Evolutionary conservation across 2,113 vertebrate genomes (phyloP).

Genomic region (Cheirogaleus medius): DNA sequence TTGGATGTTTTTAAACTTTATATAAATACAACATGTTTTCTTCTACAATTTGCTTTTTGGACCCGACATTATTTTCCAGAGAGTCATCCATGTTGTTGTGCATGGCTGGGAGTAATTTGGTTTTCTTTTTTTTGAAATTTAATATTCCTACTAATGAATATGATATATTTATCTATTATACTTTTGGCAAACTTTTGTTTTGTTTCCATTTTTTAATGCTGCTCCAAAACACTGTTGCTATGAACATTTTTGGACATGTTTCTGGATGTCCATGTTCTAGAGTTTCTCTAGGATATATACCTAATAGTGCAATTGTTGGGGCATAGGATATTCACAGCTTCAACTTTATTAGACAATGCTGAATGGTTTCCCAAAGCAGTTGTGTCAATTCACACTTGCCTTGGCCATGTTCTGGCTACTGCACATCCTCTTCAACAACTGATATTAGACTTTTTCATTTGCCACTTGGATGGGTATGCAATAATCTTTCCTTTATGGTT

Average conservation of each 20-base stretch:
- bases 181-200: background rate
- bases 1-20: background rate
- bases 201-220: background rate
- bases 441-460: background rate
- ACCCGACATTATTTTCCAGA: background rate
- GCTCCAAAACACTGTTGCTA: background rate
- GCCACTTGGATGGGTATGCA: background rate
- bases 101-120: background rate
- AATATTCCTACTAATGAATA: background rate
- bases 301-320: background rate
- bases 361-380: background rate
- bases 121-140: background rate
- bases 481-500: background rate
- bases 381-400: background rate
- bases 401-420: background rate
- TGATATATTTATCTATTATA: background rate
- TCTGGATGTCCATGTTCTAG: background rate
- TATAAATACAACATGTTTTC: background rate
- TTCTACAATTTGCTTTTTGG: background rate
- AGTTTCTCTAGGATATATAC: background rate
- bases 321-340: background rate
- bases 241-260: background rate
- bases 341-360: background rate
- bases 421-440: background rate
- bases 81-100: background rate